Evolutionary conservation across 1,140 invertebrate genomes (phyloP), one percentile per base, ranked within the genome.

Genomic region (Drosophila micromelanica): DNA sequence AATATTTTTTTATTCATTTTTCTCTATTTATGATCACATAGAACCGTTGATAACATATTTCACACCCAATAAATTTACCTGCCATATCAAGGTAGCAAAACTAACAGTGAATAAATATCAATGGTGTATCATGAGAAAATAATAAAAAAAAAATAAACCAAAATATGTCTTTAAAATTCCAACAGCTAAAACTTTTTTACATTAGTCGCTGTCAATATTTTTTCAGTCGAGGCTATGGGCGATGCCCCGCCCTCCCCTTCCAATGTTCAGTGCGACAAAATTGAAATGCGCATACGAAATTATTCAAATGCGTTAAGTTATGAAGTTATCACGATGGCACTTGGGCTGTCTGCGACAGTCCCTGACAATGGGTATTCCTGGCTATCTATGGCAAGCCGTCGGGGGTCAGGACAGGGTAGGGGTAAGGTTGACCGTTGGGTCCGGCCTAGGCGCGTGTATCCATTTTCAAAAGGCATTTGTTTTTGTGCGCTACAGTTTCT

Each of bases 251-350:
- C 8, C 32, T 8, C 15, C 60, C 17, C 9, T 20, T 35, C 49
- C 60, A 74, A 77, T 78, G 76, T 71, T 23, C 77, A 67, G 71
- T 82, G 80, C 71, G 59, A 84, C 61, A 30, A 80, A 89, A 77
- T 89, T 84, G 84, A 89, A 89, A 89, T 89, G 84, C 84, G 84
- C 84, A 89, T 89, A 89, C 84, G 67, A 89, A 89, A 89, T 89
- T 89, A 89, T 89, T 89, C 76, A 89, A 89, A 89, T 89, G 70
- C 76, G 76, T 20, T 89, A 77, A 89, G 84, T 89, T 89, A 89
- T 89, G 84, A 89, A 89, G 84, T 89, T 89, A 89, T 89, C 84
- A 89, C 80, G 84, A 89, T 89, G 84, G 69, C 84, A 89, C 84
- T 74, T 72, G 76, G 76, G 62, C 51, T 68, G 60, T 59, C 49